These are phyloP conservation scores for Cheilosia urbana DNA, from an alignment of 2,888 invertebrate species.

Conservation along the genomic window DNA sequence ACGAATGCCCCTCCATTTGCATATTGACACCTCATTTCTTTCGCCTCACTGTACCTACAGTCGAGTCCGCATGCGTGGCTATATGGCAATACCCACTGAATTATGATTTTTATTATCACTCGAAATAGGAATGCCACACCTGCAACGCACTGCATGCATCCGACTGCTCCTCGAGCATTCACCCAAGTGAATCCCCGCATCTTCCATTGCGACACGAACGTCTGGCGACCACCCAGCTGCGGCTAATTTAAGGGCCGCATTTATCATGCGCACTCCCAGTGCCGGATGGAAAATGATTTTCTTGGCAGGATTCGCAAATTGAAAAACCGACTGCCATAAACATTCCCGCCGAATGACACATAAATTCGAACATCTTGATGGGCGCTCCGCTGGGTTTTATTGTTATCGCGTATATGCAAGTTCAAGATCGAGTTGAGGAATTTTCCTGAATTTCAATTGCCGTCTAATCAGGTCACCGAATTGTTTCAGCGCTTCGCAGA, in stretches of 20 bases:
- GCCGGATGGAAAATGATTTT: conserved; percentile 9
- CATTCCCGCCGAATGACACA: conserved; percentile 45
- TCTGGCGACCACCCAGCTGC: conserved; percentile 58
- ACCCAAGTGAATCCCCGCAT: conserved; percentile 6
- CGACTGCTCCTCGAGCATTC: conserved; percentile 19
- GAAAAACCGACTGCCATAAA: conserved; percentile 35
- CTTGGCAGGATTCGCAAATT: conserved; percentile 10
- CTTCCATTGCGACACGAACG: neutral
- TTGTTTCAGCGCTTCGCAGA: conserved; percentile 38
- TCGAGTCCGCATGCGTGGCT: neutral
- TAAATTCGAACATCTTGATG: conserved; percentile 42
- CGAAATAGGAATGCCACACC: conserved; percentile 68
- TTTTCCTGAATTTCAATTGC: conserved; percentile 28
- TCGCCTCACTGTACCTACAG: neutral
- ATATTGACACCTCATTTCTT: conserved; percentile 55
- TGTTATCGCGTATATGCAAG: conserved; percentile 18
- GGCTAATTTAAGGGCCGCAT: conserved; percentile 60
- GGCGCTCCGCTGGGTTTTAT: conserved; percentile 25
- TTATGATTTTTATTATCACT: conserved; percentile 69
- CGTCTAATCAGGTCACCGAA: conserved; percentile 66
- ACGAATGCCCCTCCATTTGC: conserved; percentile 59
- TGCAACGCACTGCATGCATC: conserved; percentile 36
- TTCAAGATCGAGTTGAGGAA: conserved; percentile 9
- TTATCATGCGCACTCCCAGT: conserved; percentile 45
- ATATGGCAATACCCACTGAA: conserved; percentile 42